Evolutionary conservation across 2,113 vertebrate species (phyloP).

Genomic region (Rallus limicola): DNA sequence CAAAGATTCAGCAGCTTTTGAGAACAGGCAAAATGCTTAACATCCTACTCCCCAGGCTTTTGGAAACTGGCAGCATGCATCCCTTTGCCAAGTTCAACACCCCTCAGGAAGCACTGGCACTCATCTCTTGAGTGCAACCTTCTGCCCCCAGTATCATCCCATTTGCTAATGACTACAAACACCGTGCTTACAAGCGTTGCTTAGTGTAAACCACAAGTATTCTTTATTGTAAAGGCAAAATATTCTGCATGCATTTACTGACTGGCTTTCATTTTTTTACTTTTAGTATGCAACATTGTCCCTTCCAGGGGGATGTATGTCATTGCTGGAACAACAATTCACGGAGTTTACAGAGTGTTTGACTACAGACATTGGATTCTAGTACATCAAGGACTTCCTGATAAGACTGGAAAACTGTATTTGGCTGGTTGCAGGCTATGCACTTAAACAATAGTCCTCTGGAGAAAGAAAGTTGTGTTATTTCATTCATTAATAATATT

Average conservation of each 20-base stretch:
- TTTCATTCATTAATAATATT: not conserved
- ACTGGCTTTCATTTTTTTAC: not conserved
- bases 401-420: not conserved
- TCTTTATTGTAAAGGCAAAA: not conserved
- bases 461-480: not conserved
- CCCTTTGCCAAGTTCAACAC: not conserved
- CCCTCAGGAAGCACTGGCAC: not conserved
- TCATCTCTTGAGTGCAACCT: not conserved
- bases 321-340: not conserved
- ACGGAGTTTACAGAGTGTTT: constrained; percentile 21
- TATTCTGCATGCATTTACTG: not conserved
- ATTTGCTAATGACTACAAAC: not conserved
- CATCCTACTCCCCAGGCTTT: not conserved
- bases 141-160: not conserved
- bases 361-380: not conserved
- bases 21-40: not conserved
- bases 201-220: not conserved
- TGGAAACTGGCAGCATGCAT: not conserved
- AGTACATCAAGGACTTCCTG: not conserved
- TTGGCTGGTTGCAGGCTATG: not conserved
- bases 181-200: not conserved
- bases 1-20: not conserved
- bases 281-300: not conserved
- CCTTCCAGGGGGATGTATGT: not conserved
- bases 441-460: not conserved